Evolutionary conservation across 2,113 vertebrate genomes (phyloP), one percentile per base, ranked within the genome.

Genomic region (Scytalopus superciliaris): DNA sequence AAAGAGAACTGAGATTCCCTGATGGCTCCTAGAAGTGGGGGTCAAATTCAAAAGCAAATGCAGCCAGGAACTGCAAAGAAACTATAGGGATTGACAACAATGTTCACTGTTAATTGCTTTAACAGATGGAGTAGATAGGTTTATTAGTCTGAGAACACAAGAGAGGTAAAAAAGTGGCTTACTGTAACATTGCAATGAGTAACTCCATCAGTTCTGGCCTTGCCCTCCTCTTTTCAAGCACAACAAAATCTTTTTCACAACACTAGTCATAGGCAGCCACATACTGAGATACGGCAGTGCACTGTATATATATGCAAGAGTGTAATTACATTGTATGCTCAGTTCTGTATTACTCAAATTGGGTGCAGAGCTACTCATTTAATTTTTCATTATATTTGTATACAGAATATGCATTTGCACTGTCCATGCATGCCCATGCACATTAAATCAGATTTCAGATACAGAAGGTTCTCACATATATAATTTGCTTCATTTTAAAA

Each of bases 361-460:
- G 33, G 24, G 76, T 3, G 5, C 33, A 31, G 47, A 94, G 91
- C 40, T 89, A 75, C 74, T 80, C 47, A 89, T 57, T 84, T 78
- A 49, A 75, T 88, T 95, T 90, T 84, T 82, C 88, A 92, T 78
- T 93, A 15, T 37, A 88, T 86, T 72, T 88, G 60, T 96, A 68
- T 80, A 90, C 21, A 49, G 64, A 89, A 92, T 86, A 96, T 49
- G 69, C 47, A 73, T 88, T 90, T 90, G 55, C 60, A 86, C 56
- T 70, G 78, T 73, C 75, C 72, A 44, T 70, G 63, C 75, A 93
- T 67, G 93, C 88, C 83, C 85, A 75, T 60, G 74, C 44, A 82
- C 83, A 78, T 70, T 28, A 74, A 67, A 84, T 81, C 80, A 92
- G 92, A 92, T 92, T 94, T 81, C 70, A 90, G 87, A 92, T 75